These are phyloP conservation scores for Atherinosoma microstoma DNA, from an alignment of 2,797 vertebrate species.

Conservation along the genomic window DNA sequence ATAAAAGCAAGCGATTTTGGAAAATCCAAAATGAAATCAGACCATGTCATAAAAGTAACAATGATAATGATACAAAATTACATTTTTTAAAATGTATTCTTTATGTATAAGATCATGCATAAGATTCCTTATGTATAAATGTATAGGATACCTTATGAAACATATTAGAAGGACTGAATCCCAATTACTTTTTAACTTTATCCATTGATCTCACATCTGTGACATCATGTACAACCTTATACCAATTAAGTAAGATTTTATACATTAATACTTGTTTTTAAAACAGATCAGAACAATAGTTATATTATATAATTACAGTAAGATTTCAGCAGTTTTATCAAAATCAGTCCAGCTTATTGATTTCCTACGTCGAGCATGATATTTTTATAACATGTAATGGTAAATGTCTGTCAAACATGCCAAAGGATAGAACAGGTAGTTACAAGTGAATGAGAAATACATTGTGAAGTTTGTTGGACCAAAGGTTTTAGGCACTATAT, in stretches of 20 bases:
- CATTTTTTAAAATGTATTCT: not conserved
- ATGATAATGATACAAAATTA: not conserved
- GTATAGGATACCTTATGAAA: too few relatives aligned
- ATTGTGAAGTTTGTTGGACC: not conserved
- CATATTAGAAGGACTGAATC: too few relatives aligned
- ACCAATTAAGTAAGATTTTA: too few relatives aligned
- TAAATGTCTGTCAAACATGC: not conserved
- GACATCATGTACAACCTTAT: too few relatives aligned
- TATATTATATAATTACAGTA: not conserved
- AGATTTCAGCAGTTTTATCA: not conserved
- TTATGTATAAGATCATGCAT: too few relatives aligned
- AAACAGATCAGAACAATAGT: too few relatives aligned
- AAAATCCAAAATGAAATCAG: not conserved
- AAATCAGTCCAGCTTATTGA: not conserved
- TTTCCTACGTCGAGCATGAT: not conserved
- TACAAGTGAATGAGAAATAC: not conserved
- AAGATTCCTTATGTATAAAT: too few relatives aligned
- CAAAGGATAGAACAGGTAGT: not conserved
- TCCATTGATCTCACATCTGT: too few relatives aligned
- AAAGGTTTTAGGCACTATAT: too few relatives aligned
- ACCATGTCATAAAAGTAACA: not conserved
- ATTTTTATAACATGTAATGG: not conserved
- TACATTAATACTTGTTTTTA: too few relatives aligned
- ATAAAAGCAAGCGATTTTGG: not conserved
- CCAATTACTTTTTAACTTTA: too few relatives aligned